Percentiles rank a stretch among this genome's conserved stretches.
phyloP scores from a whole-genome alignment of 2,888 invertebrate genomes.

The Alcis repandata region DNA sequence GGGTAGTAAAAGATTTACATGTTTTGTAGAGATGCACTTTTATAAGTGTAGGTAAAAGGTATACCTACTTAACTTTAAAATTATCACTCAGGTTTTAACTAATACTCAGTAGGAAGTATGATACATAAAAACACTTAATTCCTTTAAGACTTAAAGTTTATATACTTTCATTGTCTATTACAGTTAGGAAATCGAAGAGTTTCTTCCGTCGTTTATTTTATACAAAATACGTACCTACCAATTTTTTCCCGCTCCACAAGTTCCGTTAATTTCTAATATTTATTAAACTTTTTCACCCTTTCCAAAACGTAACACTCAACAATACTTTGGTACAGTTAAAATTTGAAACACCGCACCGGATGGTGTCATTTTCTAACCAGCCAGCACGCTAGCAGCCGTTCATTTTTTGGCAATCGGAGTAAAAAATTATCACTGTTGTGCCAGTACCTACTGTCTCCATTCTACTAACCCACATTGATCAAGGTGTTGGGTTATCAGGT shows the following conservation, averaged over 20 bases:
- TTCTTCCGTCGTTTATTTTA: too few species aligned
- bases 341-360: slow-evolving; percentile 68
- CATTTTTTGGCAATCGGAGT: slow-evolving; percentile 72
- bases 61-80: too few species aligned
- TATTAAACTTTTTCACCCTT: slow-evolving; percentile 26
- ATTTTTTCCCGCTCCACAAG: not conserved
- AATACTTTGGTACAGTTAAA: slow-evolving; percentile 43
- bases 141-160: too few species aligned
- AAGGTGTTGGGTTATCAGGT: slow-evolving; percentile 84
- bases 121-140: too few species aligned
- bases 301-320: slow-evolving; percentile 39
- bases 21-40: not conserved
- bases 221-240: not conserved
- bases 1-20: not conserved
- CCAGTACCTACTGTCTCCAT: slow-evolving; percentile 61
- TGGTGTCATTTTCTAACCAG: slow-evolving; percentile 73
- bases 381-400: slow-evolving; percentile 71
- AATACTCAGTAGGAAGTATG: too few species aligned
- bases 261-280: not conserved
- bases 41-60: too few species aligned
- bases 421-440: slow-evolving; percentile 71
- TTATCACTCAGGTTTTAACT: too few species aligned
- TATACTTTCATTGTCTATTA: too few species aligned
- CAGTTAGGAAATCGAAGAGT: too few species aligned
- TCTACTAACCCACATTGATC: slow-evolving; percentile 84